These are phyloP conservation scores for Tachyglossus aculeatus DNA, from an alignment of 2,797 vertebrate species.

Conservation along the genomic window DNA sequence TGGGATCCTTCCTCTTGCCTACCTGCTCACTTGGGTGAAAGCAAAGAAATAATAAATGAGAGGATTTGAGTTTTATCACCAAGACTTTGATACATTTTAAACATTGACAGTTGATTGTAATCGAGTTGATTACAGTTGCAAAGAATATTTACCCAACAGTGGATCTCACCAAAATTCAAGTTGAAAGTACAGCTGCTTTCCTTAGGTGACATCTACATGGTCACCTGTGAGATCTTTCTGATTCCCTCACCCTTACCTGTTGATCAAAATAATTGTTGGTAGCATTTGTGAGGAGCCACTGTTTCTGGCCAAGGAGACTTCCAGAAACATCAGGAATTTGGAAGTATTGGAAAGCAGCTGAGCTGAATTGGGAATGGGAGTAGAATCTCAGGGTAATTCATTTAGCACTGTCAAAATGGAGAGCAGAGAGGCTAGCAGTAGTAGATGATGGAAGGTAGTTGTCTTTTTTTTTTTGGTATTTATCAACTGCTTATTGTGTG, in stretches of 20 bases:
- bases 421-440: too few relatives aligned
- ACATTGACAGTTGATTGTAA: too few relatives aligned
- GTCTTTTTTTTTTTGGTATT: too few relatives aligned
- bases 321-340: background rate
- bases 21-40: too few relatives aligned
- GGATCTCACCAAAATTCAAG: conserved; percentile 11
- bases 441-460: too few relatives aligned
- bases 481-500: too few relatives aligned
- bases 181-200: background rate
- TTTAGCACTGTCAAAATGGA: too few relatives aligned
- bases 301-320: background rate
- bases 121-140: too few relatives aligned
- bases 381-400: background rate
- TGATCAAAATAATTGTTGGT: conserved; percentile 2
- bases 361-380: background rate
- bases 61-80: too few relatives aligned
- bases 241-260: background rate
- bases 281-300: background rate
- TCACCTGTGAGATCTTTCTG: background rate
- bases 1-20: too few relatives aligned
- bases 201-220: background rate
- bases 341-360: background rate
- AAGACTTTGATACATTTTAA: too few relatives aligned
- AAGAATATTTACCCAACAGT: background rate
- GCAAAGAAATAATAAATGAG: too few relatives aligned